Evolutionary conservation across 2,888 invertebrate species (phyloP).

Genomic region (Tipula lateralis): DNA sequence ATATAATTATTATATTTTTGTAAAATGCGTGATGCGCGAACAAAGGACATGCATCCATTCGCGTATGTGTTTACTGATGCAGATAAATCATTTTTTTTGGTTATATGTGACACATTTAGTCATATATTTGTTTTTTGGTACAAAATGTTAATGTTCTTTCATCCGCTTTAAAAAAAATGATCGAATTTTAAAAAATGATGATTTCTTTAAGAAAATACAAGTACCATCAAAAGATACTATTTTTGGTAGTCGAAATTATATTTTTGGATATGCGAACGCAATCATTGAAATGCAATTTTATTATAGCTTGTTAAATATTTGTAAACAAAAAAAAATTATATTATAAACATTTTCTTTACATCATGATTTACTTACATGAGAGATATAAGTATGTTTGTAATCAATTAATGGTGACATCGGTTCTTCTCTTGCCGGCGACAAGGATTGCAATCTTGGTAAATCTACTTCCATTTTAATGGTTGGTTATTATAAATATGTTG

Average conservation of each 20-base stretch:
- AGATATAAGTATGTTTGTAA: conserved; percentile 39
- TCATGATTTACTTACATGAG: conserved; percentile 40
- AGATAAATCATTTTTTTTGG: neutral
- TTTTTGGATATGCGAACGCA: neutral
- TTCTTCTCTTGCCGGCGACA: conserved; percentile 42
- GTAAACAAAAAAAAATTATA: neutral
- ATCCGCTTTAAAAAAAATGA: neutral
- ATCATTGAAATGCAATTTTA: neutral
- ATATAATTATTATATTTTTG: neutral
- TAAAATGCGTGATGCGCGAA: neutral
- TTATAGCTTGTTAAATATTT: neutral
- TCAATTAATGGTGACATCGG: conserved; percentile 34
- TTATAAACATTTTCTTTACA: neutral
- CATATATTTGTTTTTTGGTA: neutral
- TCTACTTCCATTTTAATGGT: conserved; percentile 36
- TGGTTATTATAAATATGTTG: neutral
- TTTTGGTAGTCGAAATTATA: neutral
- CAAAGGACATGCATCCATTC: neutral
- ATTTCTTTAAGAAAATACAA: neutral
- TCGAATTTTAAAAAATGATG: neutral
- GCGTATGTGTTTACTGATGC: too few relatives aligned
- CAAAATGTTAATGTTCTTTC: neutral
- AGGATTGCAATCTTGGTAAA: conserved; percentile 45
- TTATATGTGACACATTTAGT: neutral
- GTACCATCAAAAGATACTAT: neutral